phyloP scores from a whole-genome alignment of 2,797 vertebrate species.

The Telmatherina bonti region DNA sequence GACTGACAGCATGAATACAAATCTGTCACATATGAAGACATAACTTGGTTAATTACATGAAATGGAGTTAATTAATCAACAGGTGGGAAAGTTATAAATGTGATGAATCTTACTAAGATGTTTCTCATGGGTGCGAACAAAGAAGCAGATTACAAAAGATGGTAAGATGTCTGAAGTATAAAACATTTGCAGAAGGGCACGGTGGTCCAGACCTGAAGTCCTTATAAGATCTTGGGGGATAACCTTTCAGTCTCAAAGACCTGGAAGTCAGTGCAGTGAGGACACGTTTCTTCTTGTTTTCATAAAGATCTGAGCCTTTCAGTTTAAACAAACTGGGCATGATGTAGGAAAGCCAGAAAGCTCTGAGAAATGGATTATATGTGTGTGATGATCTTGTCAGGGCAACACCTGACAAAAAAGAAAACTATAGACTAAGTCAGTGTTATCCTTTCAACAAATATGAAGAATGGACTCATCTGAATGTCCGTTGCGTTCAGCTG shows the following conservation, averaged over 20 bases:
- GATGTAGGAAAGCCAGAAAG: neutral
- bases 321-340: neutral
- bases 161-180: neutral
- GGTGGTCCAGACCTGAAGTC: neutral
- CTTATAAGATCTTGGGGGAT: no score
- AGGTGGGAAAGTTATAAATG: neutral
- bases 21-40: neutral
- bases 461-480: constrained; percentile 5
- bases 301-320: neutral
- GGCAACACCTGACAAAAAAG: constrained; percentile 5
- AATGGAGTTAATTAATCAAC: no score
- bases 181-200: neutral
- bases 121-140: neutral
- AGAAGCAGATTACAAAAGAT: neutral
- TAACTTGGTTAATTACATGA: neutral
- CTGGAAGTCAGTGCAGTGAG: neutral
- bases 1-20: neutral
- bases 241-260: neutral
- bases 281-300: neutral
- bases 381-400: constrained; percentile 2
- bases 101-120: neutral
- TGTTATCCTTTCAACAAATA: constrained; percentile 12
- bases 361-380: neutral
- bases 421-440: neutral
- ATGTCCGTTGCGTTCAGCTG: constrained; percentile 5